Base-by-base conservation (phyloP, 2,888 invertebrate species). In the Tanytarsus gracilentus region DNA sequence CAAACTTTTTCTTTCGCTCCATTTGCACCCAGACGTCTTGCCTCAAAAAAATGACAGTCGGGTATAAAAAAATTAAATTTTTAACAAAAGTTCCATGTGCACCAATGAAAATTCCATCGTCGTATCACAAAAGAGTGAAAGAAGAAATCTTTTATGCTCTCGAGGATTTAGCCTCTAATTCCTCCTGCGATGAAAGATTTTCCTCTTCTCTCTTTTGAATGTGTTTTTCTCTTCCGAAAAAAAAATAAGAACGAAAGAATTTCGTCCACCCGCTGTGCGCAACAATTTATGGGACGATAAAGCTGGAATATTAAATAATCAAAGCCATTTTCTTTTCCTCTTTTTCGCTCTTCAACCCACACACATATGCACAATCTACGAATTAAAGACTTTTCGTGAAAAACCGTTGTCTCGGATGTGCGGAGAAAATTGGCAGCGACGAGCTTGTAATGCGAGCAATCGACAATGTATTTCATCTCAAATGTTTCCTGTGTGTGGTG, bases 381-480 rank as follows among this genome's bases (percentile, higher is more conserved):
- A 14, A 36, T 71, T 72, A 7, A 76, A 86, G 86, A 71, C 76
- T 85, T 65, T 87, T 81, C 71, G 79, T 83, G 61, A 82, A 84
- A 65, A 86, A 86, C 68, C 73, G 74, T 74, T 88, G 88, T 70
- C 79, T 83, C 66, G 82, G 84, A 48, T 88, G 88, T 71, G 80
- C 82, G 50, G 84, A 85, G 70, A 74, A 81, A 64, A 81, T 88
- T 64, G 77, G 81, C 52, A 79, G 87, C 27, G 85, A 85, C 68
- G 89, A 90, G 71, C 76, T 88, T 66, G 88, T 89, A 66, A 88
- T 88, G 85, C 76, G 87, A 65, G 84, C 85, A 53, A 77, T 79
- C 68, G 82, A 82, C 65, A 81, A 80, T 69, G 84, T 88, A 64
- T 90, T 86, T 71, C 89, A 90, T 76, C 75, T 87, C 63, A 78